phyloP scores from a whole-genome alignment of 2,797 vertebrate species.

The Channallabes apus region DNA sequence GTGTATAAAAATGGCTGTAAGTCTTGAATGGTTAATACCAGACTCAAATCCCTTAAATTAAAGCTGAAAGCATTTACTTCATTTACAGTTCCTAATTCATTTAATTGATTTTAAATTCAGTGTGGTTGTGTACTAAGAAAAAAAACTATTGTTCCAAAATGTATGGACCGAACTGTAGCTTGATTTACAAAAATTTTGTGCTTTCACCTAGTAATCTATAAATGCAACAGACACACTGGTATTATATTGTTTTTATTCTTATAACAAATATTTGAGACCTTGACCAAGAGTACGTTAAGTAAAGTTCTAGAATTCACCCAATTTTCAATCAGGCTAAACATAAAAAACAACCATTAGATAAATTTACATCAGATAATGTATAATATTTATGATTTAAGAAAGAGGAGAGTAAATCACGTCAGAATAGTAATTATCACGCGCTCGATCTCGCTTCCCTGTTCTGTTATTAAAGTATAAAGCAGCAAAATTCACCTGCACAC shows the following conservation, averaged over 20 bases:
- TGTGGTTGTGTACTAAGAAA: too few relatives aligned
- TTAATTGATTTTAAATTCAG: too few relatives aligned
- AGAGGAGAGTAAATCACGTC: background rate
- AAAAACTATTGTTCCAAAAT: too few relatives aligned
- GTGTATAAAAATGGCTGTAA: too few relatives aligned
- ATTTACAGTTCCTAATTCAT: too few relatives aligned
- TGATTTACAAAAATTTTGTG: background rate
- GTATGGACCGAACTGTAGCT: too few relatives aligned
- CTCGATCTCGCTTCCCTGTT: background rate
- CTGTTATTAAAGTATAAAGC: conserved; percentile 17
- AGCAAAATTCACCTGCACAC: conserved; percentile 33
- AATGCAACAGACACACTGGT: background rate
- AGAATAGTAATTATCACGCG: background rate
- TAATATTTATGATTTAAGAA: background rate
- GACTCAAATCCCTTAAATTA: too few relatives aligned
- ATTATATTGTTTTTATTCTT: background rate
- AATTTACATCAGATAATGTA: background rate
- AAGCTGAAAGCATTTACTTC: too few relatives aligned
- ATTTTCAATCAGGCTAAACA: background rate
- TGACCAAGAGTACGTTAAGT: background rate
- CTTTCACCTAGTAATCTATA: background rate
- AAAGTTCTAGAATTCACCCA: background rate
- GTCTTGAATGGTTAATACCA: too few relatives aligned
- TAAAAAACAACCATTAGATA: background rate
- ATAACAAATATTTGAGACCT: background rate